Conservation (phyloP, 2,888 invertebrate species). For the Apotomis turbidana region DNA sequence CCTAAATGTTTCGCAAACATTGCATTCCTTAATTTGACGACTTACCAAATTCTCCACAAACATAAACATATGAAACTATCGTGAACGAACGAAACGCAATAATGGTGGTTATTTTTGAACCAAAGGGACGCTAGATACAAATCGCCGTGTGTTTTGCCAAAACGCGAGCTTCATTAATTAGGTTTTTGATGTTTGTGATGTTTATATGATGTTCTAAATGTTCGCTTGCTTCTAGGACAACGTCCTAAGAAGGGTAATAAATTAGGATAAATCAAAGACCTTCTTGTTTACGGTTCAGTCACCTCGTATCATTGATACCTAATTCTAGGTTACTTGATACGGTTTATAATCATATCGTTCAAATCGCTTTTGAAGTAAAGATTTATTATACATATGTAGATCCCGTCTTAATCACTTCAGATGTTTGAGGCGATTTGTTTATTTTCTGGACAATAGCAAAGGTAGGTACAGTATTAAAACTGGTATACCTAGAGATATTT, state of each 20-base stretch:
- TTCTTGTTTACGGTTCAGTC: background rate
- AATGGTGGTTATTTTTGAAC: slow-evolving; percentile 30
- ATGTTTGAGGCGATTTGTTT: too few species aligned
- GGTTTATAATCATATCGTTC: too few species aligned
- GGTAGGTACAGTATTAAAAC: too few species aligned
- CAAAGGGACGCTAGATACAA: slow-evolving; percentile 37
- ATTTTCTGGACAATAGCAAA: too few species aligned
- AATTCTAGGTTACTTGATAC: too few species aligned
- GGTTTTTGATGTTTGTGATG: slow-evolving; percentile 24
- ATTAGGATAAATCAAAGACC: slow-evolving; percentile 1
- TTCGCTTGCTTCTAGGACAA: slow-evolving; percentile 20
- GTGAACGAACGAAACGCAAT: slow-evolving; percentile 29
- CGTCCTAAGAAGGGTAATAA: slow-evolving; percentile 19
- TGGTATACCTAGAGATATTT: too few species aligned
- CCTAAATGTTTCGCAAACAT: background rate
- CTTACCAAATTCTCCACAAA: background rate
- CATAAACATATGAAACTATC: slow-evolving; percentile 14
- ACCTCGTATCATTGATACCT: background rate
- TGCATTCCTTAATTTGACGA: background rate
- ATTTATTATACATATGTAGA: too few species aligned
- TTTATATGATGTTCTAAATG: slow-evolving; percentile 28
- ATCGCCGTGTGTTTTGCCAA: slow-evolving; percentile 45
- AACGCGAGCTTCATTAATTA: slow-evolving; percentile 27
- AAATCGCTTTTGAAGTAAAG: too few species aligned
- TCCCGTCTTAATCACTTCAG: too few species aligned